Evolutionary conservation across 2,113 vertebrate species (phyloP), one percentile per base, ranked within the genome.

Genomic region (Eudorcas thomsonii): DNA sequence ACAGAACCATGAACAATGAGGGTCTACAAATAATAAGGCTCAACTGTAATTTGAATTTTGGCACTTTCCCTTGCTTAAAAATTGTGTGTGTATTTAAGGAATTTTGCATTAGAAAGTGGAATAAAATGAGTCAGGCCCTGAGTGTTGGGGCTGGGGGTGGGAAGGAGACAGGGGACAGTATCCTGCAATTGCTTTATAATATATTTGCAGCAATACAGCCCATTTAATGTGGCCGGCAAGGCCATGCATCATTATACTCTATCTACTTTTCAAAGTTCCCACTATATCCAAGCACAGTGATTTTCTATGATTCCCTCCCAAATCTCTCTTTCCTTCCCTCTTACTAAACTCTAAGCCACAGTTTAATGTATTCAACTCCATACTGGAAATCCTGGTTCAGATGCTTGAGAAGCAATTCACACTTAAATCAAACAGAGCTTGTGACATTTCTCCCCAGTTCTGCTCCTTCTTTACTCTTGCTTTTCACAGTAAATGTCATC

Each of bases 221-320:
- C 39, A 1, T 6, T 45, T 28, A 33, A n/a, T 1, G 1, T n/a
- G 26, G 7, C 1, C 17, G 5, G 14, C 36, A 62, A 48, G 11
- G n/a, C 8, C 14, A 33, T 93, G 6, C n/a, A 15, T 67, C 6
- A 10, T 21, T 11, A 28, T 30, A 13, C 1, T 7, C n/a, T 93
- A 50, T 8, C 23, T 55, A 15, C 4, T 7, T 90, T 57, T 87
- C 23, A 28, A 33, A 89, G 11, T 64, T 59, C 6, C 17, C 11
- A 7, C 43, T 14, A 52, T 1, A 43, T 11, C 16, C 54, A 77
- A 54, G 16, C 36, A 62, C 17, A 28, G 12, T n/a, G 26, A 25
- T 36, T 74, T 91, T 50, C 39, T 30, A 11, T 57, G 9, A 15
- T 36, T 62, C 2, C 43, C 36, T 71, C 30, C 71, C 15, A 86